phyloP scores from a whole-genome alignment of 37 sponge, comb jelly and placozoan genomes.

The Petrosia ficiformis region DNA sequence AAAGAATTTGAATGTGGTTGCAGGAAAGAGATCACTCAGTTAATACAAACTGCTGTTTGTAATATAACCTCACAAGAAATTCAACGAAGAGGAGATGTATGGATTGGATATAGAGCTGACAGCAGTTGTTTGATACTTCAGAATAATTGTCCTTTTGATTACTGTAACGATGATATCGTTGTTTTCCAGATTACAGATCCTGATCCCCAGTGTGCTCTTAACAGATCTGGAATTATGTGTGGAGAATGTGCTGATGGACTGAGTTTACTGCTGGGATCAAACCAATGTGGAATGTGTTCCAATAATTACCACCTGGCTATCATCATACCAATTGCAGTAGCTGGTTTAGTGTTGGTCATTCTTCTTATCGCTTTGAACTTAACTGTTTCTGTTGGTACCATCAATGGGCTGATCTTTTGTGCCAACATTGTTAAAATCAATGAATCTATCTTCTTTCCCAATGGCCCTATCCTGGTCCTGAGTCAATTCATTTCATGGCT shows the following conservation, averaged over 20 bases:
- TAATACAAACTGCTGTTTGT: not conserved
- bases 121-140: not conserved
- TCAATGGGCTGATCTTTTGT: conserved; percentile 27
- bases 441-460: not conserved
- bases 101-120: not conserved
- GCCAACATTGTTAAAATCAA: conserved; percentile 11
- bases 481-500: conserved; percentile 20
- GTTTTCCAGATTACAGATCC: not conserved
- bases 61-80: not conserved
- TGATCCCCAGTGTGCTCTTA: too few relatives aligned
- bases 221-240: conserved; percentile 15
- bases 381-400: conserved; percentile 22
- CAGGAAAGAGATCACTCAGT: too few relatives aligned
- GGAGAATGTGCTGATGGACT: conserved; percentile 11
- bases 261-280: conserved; percentile 8
- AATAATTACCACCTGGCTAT: conserved; percentile 12
- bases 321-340: not conserved
- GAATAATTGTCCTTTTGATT: conserved; percentile 10
- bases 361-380: conserved; percentile 1
- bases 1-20: too few relatives aligned
- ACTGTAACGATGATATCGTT: not conserved
- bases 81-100: not conserved
- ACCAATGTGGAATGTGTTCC: conserved; percentile 6
- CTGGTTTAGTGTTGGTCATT: conserved; percentile 6
- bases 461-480: not conserved